Evolutionary conservation across 1,140 invertebrate genomes (phyloP).

Genomic region (Panulirus ornatus): DNA sequence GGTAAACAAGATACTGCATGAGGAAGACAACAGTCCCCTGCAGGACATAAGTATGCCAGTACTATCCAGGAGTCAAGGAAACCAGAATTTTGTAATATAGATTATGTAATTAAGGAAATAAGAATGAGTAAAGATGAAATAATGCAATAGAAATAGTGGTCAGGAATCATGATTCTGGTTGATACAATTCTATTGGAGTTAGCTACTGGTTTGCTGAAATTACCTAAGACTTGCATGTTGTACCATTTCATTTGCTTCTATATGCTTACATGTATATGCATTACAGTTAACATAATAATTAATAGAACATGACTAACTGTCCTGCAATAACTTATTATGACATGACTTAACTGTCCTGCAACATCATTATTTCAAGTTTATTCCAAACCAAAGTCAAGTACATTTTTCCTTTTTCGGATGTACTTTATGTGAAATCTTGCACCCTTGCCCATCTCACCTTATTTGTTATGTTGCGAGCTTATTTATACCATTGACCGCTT

Average conservation of each 20-base stretch:
- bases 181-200: not conserved
- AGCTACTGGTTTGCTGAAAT: not conserved
- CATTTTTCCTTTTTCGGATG: conserved; percentile 10
- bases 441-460: conserved; percentile 44
- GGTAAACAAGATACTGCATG: not conserved
- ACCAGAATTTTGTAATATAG: not conserved
- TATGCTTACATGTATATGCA: not conserved
- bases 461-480: conserved; percentile 49
- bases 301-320: too few relatives aligned
- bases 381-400: not conserved
- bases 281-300: conserved; percentile 4
- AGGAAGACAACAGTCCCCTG: not conserved
- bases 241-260: conserved; percentile 4
- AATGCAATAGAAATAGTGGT: too few relatives aligned
- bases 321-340: not conserved
- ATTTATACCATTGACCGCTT: conserved; percentile 67
- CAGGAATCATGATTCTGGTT: not conserved
- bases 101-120: not conserved
- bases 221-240: not conserved
- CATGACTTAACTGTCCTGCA: not conserved
- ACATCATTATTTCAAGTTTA: not conserved
- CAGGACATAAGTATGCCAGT: not conserved
- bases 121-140: too few relatives aligned
- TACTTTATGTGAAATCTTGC: conserved; percentile 62
- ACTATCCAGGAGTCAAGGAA: not conserved